Percentiles rank a stretch among this genome's conserved stretches.
Evolutionary conservation across 2,797 vertebrate species (phyloP).

Genomic region (Coregonus suidteri): DNA sequence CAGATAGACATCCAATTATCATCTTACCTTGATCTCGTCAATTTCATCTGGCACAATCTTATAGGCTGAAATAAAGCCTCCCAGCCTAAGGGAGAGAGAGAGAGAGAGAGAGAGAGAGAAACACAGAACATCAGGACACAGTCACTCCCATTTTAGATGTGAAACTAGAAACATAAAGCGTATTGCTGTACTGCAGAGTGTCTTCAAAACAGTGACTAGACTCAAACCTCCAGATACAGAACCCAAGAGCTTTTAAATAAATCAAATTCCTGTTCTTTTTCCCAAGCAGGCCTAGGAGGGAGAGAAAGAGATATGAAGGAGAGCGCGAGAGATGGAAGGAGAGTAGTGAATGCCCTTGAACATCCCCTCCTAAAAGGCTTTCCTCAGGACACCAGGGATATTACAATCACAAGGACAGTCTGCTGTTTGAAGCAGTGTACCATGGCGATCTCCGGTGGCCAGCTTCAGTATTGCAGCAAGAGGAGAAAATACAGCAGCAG

Average conservation of each 20-base stretch:
- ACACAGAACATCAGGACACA: slow-evolving; percentile 4
- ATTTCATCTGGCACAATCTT: slow-evolving; percentile 99
- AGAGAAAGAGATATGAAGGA: neutral
- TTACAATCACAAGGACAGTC: slow-evolving; percentile 50
- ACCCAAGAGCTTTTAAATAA: slow-evolving; percentile 10
- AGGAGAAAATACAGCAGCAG: slow-evolving; percentile 44
- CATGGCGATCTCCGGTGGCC: slow-evolving; percentile 64
- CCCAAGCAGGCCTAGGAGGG: neutral
- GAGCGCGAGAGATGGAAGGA: neutral
- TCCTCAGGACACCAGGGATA: slow-evolving; percentile 49
- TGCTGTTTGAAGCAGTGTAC: slow-evolving; percentile 33
- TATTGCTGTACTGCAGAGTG: neutral
- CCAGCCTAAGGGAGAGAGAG: slow-evolving; percentile 83
- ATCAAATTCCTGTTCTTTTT: slow-evolving; percentile 19
- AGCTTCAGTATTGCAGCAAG: slow-evolving; percentile 25
- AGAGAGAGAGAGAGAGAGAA: slow-evolving; percentile 3
- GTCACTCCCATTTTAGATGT: neutral
- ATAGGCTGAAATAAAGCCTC: slow-evolving; percentile 95
- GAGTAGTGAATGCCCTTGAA: slow-evolving; percentile 62
- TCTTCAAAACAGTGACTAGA: slow-evolving; percentile 7
- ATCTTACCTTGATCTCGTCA: slow-evolving; percentile 95
- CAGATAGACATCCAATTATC: neutral
- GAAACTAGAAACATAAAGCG: neutral
- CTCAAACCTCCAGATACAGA: slow-evolving; percentile 15
- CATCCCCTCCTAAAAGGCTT: slow-evolving; percentile 43